Conservation (phyloP, 2,888 invertebrate species). For the Entomobrya proxima region DNA sequence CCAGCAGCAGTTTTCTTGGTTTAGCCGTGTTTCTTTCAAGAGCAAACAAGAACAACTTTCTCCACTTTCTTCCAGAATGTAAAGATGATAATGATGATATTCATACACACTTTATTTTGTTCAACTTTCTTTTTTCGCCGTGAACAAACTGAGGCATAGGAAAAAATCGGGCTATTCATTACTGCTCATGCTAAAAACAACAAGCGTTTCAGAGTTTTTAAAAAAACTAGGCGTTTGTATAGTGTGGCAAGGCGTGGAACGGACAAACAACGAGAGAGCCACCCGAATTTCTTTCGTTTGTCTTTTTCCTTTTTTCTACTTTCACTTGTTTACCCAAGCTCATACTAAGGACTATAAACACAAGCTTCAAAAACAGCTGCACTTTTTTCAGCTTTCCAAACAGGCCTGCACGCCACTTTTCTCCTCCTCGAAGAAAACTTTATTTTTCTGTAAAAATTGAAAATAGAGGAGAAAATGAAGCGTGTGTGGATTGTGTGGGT, state of each 20-base stretch:
- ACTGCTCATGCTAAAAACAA: background rate
- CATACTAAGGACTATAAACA: background rate
- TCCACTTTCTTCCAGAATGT: background rate
- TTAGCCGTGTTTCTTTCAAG: background rate
- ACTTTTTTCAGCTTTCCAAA: background rate
- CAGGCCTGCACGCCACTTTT: background rate
- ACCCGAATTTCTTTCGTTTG: too few species aligned
- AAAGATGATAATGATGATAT: conserved; percentile 5
- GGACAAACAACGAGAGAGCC: too few species aligned
- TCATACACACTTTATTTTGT: conserved; percentile 10
- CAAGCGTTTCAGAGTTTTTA: background rate
- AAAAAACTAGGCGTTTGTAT: background rate
- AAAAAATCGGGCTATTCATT: conserved; percentile 15
- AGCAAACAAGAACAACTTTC: conserved; percentile 12
- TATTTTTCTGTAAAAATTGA: too few species aligned
- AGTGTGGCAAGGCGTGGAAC: too few species aligned
- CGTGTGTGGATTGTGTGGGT: too few species aligned
- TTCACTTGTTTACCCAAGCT: background rate
- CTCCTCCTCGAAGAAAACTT: too few species aligned
- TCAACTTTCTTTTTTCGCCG: background rate
- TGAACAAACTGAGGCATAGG: too few species aligned
- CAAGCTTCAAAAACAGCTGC: conserved; percentile 15
- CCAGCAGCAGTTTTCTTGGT: background rate
- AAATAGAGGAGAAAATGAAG: too few species aligned
- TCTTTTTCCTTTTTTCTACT: background rate